Conservation (phyloP, 2,888 invertebrate genomes). For the Patella ulyssiponensis region DNA sequence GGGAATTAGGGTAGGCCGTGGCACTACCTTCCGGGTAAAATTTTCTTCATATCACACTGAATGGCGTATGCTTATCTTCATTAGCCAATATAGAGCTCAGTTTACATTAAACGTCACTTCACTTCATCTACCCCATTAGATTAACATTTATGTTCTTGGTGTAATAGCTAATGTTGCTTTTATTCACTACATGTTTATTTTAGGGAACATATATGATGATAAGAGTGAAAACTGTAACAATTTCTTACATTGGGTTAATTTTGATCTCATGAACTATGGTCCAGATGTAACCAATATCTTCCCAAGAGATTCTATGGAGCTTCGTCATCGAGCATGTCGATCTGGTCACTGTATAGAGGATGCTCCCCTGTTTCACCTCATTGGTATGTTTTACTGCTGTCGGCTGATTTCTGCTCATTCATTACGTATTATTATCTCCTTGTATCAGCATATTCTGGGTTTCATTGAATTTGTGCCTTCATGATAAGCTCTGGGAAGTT, state of each 20-base stretch:
- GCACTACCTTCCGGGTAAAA: too few species aligned
- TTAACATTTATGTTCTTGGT: neutral
- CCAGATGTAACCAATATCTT: slow-evolving; percentile 50
- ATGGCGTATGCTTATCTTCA: too few species aligned
- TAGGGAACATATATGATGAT: slow-evolving; percentile 48
- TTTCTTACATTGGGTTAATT: slow-evolving; percentile 57
- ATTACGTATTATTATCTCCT: too few species aligned
- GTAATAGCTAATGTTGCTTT: neutral
- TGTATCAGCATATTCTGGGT: too few species aligned
- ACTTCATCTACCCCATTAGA: too few species aligned
- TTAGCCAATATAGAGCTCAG: too few species aligned
- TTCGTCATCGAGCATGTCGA: slow-evolving; percentile 45
- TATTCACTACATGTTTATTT: neutral
- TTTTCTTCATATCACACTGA: too few species aligned
- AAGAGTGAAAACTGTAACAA: slow-evolving; percentile 56
- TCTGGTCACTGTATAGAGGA: slow-evolving; percentile 51
- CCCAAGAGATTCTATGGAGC: slow-evolving; percentile 42
- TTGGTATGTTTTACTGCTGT: slow-evolving; percentile 41
- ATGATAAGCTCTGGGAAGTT: too few species aligned
- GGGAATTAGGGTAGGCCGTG: too few species aligned
- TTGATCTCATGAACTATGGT: slow-evolving; percentile 44
- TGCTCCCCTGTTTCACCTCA: slow-evolving; percentile 50
- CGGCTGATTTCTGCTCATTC: too few species aligned
- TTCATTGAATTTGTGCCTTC: too few species aligned
- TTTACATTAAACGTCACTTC: too few species aligned